Base-by-base conservation (phyloP, 2,888 invertebrate species). In the Penaeus monodon region DNA sequence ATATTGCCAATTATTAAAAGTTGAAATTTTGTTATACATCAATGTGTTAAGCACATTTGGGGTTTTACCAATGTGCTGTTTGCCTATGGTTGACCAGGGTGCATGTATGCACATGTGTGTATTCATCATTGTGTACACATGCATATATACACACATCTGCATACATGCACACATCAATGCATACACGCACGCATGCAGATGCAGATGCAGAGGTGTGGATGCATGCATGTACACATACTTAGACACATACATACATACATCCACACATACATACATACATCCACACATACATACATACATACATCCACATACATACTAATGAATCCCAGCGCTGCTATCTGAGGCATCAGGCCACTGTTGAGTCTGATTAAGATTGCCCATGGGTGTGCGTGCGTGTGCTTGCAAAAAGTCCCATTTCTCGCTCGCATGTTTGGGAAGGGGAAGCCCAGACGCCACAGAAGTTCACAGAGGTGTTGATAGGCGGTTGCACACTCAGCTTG, bases 381-480 rank as follows among this genome's bases (percentile, higher is more conserved):
- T 24, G 70, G 14, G 70, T 70, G 70, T 70, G 70, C 29, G 70
- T 70, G 70, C 29, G 70, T 70, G 70, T 70, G 70, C 29, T 27
- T 70, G 70, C 29, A 29, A 29, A 29, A 29, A 22, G n/a, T 27
- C 22, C 14, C 14, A 29, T 14, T 70, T 27, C 29, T 12, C 29
- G 70, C 17, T 12, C 29, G n/a, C 29, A 29, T 70, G 70, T 70
- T 27, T 70, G 70, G 14, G 70, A 29, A 29, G 12, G 70, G 68
- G n/a, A 22, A 29, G n/a, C 57, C 4, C 57, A 57, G 17, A 57
- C 57, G 17, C 57, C 57, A 14, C 57, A 57, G 57, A 17, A 12
- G 57, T 57, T 57, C 17, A 17, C 17, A 2, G 57, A 57, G 57
- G 57, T 57, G 57, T 57, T 57, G 57, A 57, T 57, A 57, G 17